Percentiles rank a stretch among this genome's conserved stretches.
Conservation (phyloP, 1,140 invertebrate genomes). For the Holcopasites calliopsidis region DNA sequence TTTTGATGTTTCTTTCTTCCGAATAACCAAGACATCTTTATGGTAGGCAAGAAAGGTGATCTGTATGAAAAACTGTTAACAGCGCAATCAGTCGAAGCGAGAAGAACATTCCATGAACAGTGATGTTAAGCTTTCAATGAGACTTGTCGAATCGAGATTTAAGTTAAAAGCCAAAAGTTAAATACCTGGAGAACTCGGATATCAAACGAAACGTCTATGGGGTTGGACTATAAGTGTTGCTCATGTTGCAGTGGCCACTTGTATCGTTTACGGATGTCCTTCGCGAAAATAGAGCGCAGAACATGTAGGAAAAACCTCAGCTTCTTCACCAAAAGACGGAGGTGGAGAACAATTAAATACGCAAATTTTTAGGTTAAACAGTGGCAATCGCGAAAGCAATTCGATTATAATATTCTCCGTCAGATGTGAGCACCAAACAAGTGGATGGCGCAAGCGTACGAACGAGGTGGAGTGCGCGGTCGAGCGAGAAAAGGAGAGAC, state of each 20-base stretch:
- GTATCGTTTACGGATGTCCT: no score
- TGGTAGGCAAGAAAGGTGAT: constrained; percentile 13
- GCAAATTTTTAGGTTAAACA: not conserved
- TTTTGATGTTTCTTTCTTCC: constrained; percentile 75
- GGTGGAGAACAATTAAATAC: not conserved
- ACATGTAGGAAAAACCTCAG: no score
- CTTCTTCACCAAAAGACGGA: no score
- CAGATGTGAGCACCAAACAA: constrained; percentile 20
- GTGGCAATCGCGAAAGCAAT: not conserved
- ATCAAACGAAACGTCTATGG: no score
- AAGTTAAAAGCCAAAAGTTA: no score
- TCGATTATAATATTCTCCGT: not conserved
- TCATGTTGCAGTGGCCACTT: no score
- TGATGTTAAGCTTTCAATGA: not conserved
- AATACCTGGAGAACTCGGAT: no score
- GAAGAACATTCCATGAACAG: not conserved
- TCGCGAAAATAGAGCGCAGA: no score
- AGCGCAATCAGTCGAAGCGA: not conserved
- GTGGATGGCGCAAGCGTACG: not conserved
- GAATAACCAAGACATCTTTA: constrained; percentile 80
- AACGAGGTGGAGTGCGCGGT: not conserved
- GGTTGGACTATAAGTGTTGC: no score
- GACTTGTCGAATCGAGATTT: no score
- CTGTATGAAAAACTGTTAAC: not conserved
- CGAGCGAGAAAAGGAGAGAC: not conserved